These are phyloP conservation scores for Clarias fuscus DNA, from an alignment of 2,797 vertebrate genomes.

Conservation along the genomic window DNA sequence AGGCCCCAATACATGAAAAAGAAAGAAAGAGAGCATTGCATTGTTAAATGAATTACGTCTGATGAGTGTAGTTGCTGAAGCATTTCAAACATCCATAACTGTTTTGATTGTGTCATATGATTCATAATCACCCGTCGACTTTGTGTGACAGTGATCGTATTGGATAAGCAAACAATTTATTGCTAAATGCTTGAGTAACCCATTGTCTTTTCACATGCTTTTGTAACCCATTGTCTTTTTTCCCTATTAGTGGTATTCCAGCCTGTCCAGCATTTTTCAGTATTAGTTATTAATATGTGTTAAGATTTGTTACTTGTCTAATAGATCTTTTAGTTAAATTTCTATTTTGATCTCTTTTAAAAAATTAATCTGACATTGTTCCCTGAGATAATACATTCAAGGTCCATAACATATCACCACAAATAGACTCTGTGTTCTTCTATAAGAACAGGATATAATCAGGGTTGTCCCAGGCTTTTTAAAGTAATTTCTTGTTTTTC, in stretches of 20 bases:
- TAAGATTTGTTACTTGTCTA: not conserved
- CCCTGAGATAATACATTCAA: not conserved
- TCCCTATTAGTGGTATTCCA: not conserved
- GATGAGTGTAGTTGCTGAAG: not conserved
- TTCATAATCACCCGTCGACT: not conserved
- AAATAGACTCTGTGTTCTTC: not conserved
- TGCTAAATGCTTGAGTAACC: slow-evolving; percentile 25
- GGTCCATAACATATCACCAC: not conserved
- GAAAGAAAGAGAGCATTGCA: slow-evolving; percentile 10
- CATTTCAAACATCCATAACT: slow-evolving; percentile 9
- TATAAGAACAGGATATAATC: not conserved
- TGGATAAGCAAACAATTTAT: not conserved
- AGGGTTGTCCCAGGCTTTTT: not conserved
- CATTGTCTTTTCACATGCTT: not conserved
- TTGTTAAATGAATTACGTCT: slow-evolving; percentile 1
- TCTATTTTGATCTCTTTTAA: slow-evolving; percentile 16
- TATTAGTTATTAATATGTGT: not conserved
- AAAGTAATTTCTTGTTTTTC: slow-evolving; percentile 19
- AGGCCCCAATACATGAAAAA: not conserved
- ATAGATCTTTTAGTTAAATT: not conserved
- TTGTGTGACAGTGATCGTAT: not conserved
- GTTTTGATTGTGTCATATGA: not conserved
- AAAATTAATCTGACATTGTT: not conserved
- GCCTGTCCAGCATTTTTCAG: not conserved
- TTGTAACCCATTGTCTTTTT: not conserved